Percentiles rank a stretch among this genome's conserved stretches.
Conservation (phyloP, 2,797 vertebrate species). For the Eulemur coronatus region DNA sequence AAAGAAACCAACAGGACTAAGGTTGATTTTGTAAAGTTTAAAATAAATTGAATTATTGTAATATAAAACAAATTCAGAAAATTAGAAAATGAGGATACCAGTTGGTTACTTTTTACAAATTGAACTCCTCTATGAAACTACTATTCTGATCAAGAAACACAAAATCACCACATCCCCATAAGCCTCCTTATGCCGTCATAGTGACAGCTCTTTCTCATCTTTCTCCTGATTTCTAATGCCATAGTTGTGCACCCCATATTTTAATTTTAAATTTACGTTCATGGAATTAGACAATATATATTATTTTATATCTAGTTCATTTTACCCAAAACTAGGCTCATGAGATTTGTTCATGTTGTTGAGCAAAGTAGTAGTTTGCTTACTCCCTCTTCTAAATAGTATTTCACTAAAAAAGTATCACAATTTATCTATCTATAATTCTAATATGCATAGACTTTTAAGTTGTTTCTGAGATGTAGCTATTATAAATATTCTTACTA, state of each 20-base stretch:
- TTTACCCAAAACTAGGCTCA: background rate
- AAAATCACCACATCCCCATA: background rate
- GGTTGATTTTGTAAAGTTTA: background rate
- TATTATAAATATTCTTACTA: background rate
- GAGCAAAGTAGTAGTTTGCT: background rate
- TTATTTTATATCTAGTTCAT: background rate
- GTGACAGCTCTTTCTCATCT: background rate
- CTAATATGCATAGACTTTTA: background rate
- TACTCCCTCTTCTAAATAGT: background rate
- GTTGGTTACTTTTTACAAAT: background rate
- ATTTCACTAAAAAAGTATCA: background rate
- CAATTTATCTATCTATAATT: background rate
- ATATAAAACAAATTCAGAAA: background rate
- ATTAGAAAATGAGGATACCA: background rate
- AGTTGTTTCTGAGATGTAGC: background rate
- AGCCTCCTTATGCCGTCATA: background rate
- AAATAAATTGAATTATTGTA: background rate
- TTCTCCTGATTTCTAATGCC: background rate
- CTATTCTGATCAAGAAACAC: background rate
- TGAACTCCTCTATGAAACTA: background rate
- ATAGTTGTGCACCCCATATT: background rate
- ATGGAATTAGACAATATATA: background rate
- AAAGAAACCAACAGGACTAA: background rate
- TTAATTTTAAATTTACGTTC: slow-evolving; percentile 14
- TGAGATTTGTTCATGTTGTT: background rate